Evolutionary conservation across 2,113 vertebrate species (phyloP), one percentile per base, ranked within the genome.

Genomic region (Gymnorhina tibicen): DNA sequence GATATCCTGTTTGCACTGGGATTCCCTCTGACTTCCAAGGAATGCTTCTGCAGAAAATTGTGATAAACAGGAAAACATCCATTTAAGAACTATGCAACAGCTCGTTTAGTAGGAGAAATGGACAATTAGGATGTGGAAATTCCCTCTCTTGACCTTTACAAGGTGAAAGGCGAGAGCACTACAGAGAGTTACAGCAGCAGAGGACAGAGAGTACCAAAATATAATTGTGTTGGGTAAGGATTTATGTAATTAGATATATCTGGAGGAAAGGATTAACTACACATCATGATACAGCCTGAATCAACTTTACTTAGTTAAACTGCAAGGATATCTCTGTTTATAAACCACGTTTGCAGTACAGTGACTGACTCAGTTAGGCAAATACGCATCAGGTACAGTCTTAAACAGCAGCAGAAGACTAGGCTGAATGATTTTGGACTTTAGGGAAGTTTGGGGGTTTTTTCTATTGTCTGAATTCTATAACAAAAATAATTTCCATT

Each of bases 111-210:
- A 87, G 37, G 15, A 90, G 20, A 91, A 72, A 28, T 0, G 2
- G 52, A 49, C 47, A 72, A 53, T 28, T 27, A 35, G 16, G 3
- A 4, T 11, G 26, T n/a, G 92, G 94, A 97, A 97, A 92, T 89
- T 91, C 95, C 93, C 93, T 62, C 73, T 94, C 73, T 74, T 96
- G 74, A 94, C 39, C 59, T 89, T 92, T 91, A 56, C 50, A 77
- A 90, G 49, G 50, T 64, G 56, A 93, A 93, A 93, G 53, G 63
- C 59, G 59, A 46, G n/a, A 67, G 21, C 78, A 62, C 23, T 35
- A 72, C 6, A 19, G 66, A 35, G 58, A 87, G 41, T 78, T 79
- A 69, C 1, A 4, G 62, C 55, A 87, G 66, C 56, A 78, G 39
- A 73, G 64, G 26, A 73, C 50, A 49, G 47, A 35, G 74, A 76